Evolutionary conservation across 2,888 invertebrate genomes (phyloP), one percentile per base, ranked within the genome.

Genomic region (Ecdyonurus torrentis): DNA sequence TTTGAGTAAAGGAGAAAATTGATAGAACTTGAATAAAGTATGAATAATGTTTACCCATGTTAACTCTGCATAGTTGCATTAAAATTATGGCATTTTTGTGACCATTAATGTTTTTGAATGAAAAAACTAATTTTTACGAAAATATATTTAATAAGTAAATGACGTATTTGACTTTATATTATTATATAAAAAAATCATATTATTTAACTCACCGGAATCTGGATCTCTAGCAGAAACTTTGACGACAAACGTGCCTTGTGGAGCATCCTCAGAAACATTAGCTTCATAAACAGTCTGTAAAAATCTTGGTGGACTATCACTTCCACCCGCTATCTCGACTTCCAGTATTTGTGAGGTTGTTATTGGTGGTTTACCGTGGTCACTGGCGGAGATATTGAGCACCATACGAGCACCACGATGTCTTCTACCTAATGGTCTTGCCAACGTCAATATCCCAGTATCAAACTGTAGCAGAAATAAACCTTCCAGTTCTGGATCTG

Each of bases 351-450:
- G 79, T 64, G 83, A 80, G 52, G 85, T 81, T 66, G 84, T 83
- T 67, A 83, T 84, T 1, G 87, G 83, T 0, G 91, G 89, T 25
- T 76, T 75, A 0, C 94, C 95, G 70, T 90, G 89, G 77, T 97
- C 96, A 62, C 83, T 86, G 2, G 94, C 96, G 1, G 87, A 89
- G 59, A 97, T 81, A 71, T 92, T 89, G 60, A 97, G 77, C 61
- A 75, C 74, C 68, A 77, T 77, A 50, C 69, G 69, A 10, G 71
- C 66, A 15, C 70, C 69, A 15, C 69, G 66, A 67, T 78, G 77
- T n/a, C 77, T 70, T 25, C 62, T 52, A 53, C 84, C 81, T 66
- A 85, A 74, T 1, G 84, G 77, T 68, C 83, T 81, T 61, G 83
- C 80, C 63, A 94, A 74, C 18, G 87, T 87, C 62, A 97, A 76